Evolutionary conservation across 2,113 vertebrate genomes (phyloP), one percentile per base, ranked within the genome.

Genomic region (Pomatorhinus ruficollis): DNA sequence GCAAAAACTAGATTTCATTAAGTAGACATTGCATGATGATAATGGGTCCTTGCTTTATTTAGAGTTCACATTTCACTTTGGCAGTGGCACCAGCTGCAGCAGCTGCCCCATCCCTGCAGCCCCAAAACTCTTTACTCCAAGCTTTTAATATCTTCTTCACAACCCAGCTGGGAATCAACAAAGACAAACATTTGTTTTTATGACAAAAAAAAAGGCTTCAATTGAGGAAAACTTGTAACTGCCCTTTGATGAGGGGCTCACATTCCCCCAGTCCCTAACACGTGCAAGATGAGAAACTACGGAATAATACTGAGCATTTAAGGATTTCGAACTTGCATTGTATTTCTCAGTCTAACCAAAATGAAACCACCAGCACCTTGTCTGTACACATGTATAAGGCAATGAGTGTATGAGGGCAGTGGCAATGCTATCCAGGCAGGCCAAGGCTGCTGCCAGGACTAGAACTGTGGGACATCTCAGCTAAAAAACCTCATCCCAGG

Each of bases 31-130:
- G 3, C 11, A 44, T 1, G 1, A 30, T 7, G 35, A 66, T 13
- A 23, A 35, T 1, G 1, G 5, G n/a, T 27, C 2, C 0, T 61
- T 0, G 0, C 17, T 85, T 65, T 44, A 50, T 9, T 57, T 5
- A 64, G 12, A 76, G 64, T 11, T 80, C 78, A 52, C 3, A 1
- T 54, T 70, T 79, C 6, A 11, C n/a, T 25, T 61, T 16, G 14
- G 54, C 53, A 90, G 35, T 4, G 3, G 45, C 78, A 54, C 13
- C 0, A 0, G 42, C 35, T 24, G 30, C 53, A 80, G 68, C 63
- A 81, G 59, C 54, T 13, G 11, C 49, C 18, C 3, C 27, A 52
- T 15, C 12, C 45, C 59, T 12, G 2, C 42, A 83, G 45, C 74
- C n/a, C 40, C 40, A 47, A 10, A 35, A 30, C 23, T 57, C 87